Base-by-base conservation (phyloP, 2,888 invertebrate genomes). In the Cheilosia impressa region DNA sequence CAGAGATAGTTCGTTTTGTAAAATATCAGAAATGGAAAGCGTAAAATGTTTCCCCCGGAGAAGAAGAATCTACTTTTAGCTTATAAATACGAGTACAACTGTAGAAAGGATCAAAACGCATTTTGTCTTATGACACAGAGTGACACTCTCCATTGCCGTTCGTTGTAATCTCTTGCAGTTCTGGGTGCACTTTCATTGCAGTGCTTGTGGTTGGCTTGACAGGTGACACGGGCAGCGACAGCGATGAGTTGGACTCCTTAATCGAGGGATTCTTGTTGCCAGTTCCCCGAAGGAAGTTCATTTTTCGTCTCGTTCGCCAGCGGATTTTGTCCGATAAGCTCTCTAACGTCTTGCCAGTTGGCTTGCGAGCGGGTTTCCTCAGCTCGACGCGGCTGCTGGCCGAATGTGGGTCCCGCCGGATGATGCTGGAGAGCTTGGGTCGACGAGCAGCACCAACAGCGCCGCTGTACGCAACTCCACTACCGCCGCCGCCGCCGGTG, bases 371-470 rank as follows among this genome's bases (percentile, higher is more conserved):
- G 4, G 72, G 69, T 58, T 78, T 87, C 31, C 87, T 63, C 19
- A 87, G 52, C 9, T 87, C 87, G 6, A 87, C 87, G 4, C 83
- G 87, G 63, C 50, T 84, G 34, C 41, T 85, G 2, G 78, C n/a
- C 53, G 87, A 73, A 43, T 80, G 76, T 22, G 77, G 81, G 31
- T 85, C 81, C 0, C 85, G 77, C 6, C 90, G 88, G 41, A 88
- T 89, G 66, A 90, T 88, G 82, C 90, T 90, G 45, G 90, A 90
- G 34, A 90, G 87, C 55, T 90, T 90, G 0, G 88, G 88, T 31
- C 90, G 89, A 3, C 89, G 88, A 50, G 87, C 87, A 0, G 88
- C 78, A 17, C 82, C 17, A 57, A 78, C 43, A 50, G 79, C 24
- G 65, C 78, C 88, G 69, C 88, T 87, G 80, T 88, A 90, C 31